Evolutionary conservation across 2,113 vertebrate species (phyloP).

Genomic region (Boulengeromyrus knoepffleri): DNA sequence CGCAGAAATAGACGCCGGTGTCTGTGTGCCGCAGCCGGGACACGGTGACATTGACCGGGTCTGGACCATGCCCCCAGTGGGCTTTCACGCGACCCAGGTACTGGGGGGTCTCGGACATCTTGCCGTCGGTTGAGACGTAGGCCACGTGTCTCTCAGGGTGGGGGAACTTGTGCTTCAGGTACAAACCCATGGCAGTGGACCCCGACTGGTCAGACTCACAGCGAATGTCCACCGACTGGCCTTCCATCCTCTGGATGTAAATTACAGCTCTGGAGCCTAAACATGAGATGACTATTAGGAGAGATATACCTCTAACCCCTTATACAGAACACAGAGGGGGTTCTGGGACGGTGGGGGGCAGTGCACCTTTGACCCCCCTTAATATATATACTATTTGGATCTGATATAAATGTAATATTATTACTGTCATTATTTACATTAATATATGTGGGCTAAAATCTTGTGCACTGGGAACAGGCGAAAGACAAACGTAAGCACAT

Average conservation of each 20-base stretch:
- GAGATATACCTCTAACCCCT: not conserved
- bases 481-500: not conserved
- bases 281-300: not conserved
- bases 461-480: not conserved
- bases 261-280: not conserved
- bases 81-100: constrained; percentile 36
- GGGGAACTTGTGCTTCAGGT: constrained; percentile 40
- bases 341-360: not conserved
- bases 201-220: not conserved
- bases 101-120: constrained; percentile 6
- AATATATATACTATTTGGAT: not conserved
- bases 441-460: not conserved
- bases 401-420: not conserved
- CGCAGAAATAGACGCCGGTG: constrained; percentile 48
- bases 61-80: constrained; percentile 11
- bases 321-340: not conserved
- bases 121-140: constrained; percentile 19
- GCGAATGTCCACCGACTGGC: constrained; percentile 11
- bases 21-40: constrained; percentile 30
- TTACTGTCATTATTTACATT: not conserved
- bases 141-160: constrained; percentile 47
- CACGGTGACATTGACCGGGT: constrained; percentile 42
- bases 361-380: not conserved
- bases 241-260: constrained; percentile 7
- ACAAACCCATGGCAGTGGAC: constrained; percentile 13